Evolutionary conservation across 1,140 invertebrate species (phyloP), one percentile per base, ranked within the genome.

Genomic region (Neodiprion pinetum): DNA sequence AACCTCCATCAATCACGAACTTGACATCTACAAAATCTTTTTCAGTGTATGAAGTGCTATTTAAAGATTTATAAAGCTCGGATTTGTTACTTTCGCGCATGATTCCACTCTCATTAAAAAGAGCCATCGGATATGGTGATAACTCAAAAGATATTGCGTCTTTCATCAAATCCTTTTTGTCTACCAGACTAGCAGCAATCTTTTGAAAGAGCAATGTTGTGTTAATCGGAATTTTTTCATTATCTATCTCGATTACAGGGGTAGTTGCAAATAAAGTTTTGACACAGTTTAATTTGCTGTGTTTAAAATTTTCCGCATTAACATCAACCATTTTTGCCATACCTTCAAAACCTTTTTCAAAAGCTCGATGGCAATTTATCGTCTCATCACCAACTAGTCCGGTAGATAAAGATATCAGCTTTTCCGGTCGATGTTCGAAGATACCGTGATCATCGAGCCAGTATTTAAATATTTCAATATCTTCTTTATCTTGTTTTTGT

Each of bases 331-430:
- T 78, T 23, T 21, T 48, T 47, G 12, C 50, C 67, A 80, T 79
- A n/a, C 48, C 67, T 50, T 50, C 65, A 61, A 21, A n/a, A 61
- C 86, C 86, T 74, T 85, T 74, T 82, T 86, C 84, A 78, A 77
- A 73, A 67, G 86, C 85, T 79, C 75, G 75, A 74, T 88, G 70
- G 78, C 84, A 88, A 80, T 87, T 85, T 72, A 88, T 85, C 17
- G 17, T 21, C 77, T 80, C 78, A 71, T 80, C 74, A 71, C 82
- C 85, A 74, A 86, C 79, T 12, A 88, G 72, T 70, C 88, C 86
- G 72, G 73, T 83, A 9, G 80, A 81, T 75, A 89, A 79, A 14
- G 83, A 88, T 47, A 86, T 49, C 66, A 88, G 50, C 76, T 73
- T 71, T 21, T 21, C 17, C 2, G 9, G 80, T 79, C 78, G 78